Conservation (phyloP, 2,113 vertebrate species). For the Cettia cetti region DNA sequence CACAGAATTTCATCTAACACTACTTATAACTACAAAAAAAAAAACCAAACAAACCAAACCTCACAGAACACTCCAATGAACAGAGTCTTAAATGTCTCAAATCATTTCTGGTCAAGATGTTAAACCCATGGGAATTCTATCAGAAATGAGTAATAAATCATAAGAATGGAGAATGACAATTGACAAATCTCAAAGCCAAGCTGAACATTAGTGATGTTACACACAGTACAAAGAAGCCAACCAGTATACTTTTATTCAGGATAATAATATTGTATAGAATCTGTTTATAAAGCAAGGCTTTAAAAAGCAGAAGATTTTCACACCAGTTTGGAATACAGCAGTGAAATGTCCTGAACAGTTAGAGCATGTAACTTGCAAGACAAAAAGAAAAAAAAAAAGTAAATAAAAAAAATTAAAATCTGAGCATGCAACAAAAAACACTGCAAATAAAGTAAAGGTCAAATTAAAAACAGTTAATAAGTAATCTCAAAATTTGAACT, state of each 20-base stretch:
- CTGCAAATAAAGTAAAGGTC: constrained; percentile 2
- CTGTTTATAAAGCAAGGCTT: not conserved
- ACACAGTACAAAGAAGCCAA: not conserved
- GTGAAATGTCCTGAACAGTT: not conserved
- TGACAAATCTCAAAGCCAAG: constrained; percentile 47
- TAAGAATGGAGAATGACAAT: constrained; percentile 56
- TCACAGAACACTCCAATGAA: not conserved
- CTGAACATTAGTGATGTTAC: not conserved
- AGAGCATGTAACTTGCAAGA: fast-evolving
- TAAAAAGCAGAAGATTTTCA: not conserved
- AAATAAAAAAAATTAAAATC: not conserved
- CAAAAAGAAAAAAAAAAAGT: not conserved
- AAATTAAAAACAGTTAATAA: constrained; percentile 58
- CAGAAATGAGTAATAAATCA: not conserved
- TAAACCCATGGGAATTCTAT: not conserved
- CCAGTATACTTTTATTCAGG: not conserved
- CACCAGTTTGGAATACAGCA: not conserved
- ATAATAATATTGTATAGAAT: not conserved
- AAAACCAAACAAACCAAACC: too few relatives aligned
- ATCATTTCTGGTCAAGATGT: not conserved
- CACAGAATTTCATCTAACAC: not conserved
- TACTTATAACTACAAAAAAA: not conserved
- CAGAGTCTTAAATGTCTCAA: not conserved
- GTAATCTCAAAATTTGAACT: constrained; percentile 35
- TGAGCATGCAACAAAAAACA: not conserved